phyloP scores from a whole-genome alignment of 2,113 vertebrate genomes.

The Lophura nycthemera region DNA sequence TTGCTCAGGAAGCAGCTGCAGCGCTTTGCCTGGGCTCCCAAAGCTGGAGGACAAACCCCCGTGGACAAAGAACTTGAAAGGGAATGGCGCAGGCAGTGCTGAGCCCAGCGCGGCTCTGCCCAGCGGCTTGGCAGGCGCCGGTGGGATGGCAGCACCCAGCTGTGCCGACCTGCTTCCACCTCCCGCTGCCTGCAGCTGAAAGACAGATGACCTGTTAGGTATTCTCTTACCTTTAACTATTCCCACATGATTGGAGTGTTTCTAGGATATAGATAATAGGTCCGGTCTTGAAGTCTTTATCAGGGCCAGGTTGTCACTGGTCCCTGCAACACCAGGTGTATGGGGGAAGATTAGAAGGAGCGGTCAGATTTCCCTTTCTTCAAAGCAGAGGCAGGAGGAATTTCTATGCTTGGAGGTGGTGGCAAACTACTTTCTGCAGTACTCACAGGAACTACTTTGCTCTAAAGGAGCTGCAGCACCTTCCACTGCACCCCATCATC shows the following conservation, averaged over 20 bases:
- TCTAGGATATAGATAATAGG: constrained; percentile 9
- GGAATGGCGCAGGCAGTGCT: accelerated
- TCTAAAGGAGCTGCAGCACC: neutral
- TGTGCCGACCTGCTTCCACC: constrained; percentile 41
- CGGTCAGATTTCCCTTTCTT: constrained; percentile 6
- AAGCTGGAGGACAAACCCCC: neutral
- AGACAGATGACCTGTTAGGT: constrained; percentile 47
- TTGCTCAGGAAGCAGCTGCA: neutral
- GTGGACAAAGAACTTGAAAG: neutral
- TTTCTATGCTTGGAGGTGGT: neutral
- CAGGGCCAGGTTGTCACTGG: constrained; percentile 10
- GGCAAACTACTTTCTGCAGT: neutral
- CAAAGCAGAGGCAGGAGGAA: neutral
- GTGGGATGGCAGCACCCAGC: neutral
- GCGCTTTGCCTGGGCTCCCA: neutral
- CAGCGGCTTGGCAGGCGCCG: neutral
- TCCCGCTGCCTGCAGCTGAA: constrained; percentile 5
- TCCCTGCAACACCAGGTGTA: constrained; percentile 15
- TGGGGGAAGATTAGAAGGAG: constrained; percentile 4
- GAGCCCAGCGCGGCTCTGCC: neutral
- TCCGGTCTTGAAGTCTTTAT: constrained; percentile 54
- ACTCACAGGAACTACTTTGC: neutral
- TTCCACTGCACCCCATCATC: neutral
- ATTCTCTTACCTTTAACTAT: constrained; percentile 54
- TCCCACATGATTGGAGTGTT: constrained; percentile 19